Conservation (phyloP, 2,797 vertebrate species). For the Alosa sapidissima region DNA sequence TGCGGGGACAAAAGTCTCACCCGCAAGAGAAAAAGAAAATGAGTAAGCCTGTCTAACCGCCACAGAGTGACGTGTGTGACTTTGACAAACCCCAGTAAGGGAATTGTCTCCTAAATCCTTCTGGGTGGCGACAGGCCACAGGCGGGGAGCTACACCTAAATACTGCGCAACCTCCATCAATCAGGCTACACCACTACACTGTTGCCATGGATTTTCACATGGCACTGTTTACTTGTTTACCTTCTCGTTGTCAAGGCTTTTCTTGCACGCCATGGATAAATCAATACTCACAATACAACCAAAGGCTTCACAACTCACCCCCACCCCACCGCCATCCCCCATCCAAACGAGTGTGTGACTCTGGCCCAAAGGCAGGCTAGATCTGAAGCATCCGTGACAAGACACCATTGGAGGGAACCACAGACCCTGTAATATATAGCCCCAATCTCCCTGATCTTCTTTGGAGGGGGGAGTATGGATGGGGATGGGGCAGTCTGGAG, state of each 20-base stretch:
- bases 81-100: not conserved
- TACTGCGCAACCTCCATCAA: not conserved
- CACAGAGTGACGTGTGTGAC: not conserved
- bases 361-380: not conserved
- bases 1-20: slow-evolving; percentile 1
- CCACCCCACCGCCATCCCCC: not conserved
- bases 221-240: not conserved
- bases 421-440: not conserved
- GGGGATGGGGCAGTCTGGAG: not conserved
- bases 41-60: not conserved
- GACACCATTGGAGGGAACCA: not conserved
- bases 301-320: not conserved
- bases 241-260: slow-evolving; percentile 16
- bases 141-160: not conserved
- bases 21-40: not conserved
- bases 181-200: not conserved
- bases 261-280: not conserved
- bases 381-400: not conserved
- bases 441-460: not conserved
- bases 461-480: not conserved
- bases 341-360: not conserved
- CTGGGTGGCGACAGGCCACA: slow-evolving; percentile 10
- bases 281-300: not conserved
- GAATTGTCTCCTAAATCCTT: slow-evolving; percentile 20
- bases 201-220: slow-evolving; percentile 16